Base-by-base conservation (phyloP, 2,888 invertebrate species). In the Eristalis intricaria region DNA sequence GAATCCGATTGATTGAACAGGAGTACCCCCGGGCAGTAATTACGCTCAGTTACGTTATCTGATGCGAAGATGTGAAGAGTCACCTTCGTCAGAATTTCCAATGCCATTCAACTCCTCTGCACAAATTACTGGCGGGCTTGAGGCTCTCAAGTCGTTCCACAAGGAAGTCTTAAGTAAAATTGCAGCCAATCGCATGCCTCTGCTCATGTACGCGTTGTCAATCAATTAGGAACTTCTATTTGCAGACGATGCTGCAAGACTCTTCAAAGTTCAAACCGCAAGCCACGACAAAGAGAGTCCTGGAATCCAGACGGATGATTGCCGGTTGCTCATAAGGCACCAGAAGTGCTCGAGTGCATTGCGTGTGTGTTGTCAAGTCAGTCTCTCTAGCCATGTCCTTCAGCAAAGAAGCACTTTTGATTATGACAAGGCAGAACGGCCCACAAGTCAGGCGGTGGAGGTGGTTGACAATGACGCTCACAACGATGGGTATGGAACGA, bases 361-460 rank as follows among this genome's bases (percentile, higher is more conserved):
- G 50, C 1, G 50, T 19, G 50, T 50, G 50, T 19, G 50, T 10
- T 4, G 15, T n/a, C n/a, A 1, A 4, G 43, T n/a, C 43, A n/a
- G 3, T 15, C 15, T 40, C 40, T 35, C 43, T 50, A 50, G 43
- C n/a, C 43, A 35, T 35, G 8, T 2, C 4, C 35, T 8, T 0
- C 38, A 38, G 13, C 2, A 38, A 38, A 4, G 13, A 19, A 19
- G 8, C 50, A 50, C n/a, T 50, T 19, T 50, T 19, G 19, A 50
- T 50, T 50, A 50, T n/a, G 50, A 50, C 50, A 50, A 19, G 19
- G 19, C 43, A 7, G 43, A 19, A 19, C 19, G 50, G 65, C 64
- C 64, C 64, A 78, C 64, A 63, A 23, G 23, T 38, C 58, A 69
- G 13, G 26, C 11, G 56, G 43, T 43, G 29, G 26, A 10, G 29